These are phyloP conservation scores for Butastur rufipennis DNA, from an alignment of 2,113 vertebrate genomes.

Conservation along the genomic window DNA sequence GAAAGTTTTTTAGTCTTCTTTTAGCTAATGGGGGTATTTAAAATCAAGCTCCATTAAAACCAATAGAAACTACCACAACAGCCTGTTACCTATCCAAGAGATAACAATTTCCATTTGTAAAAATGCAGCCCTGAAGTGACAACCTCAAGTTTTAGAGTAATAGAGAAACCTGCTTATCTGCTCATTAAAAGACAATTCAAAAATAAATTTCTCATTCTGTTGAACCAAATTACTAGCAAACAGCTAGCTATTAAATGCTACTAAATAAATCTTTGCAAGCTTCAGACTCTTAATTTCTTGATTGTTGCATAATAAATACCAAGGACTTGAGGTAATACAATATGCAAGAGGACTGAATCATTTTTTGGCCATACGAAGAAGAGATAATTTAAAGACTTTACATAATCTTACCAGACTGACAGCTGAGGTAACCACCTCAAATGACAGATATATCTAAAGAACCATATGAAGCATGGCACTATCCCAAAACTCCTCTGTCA, in stretches of 20 bases:
- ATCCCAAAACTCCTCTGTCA: background rate
- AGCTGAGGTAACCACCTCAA: conserved; percentile 58
- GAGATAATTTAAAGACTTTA: conserved; percentile 47
- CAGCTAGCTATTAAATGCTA: background rate
- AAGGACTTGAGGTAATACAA: conserved; percentile 45
- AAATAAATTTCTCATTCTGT: background rate
- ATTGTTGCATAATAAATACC: conserved; percentile 44
- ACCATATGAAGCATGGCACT: background rate
- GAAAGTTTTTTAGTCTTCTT: background rate
- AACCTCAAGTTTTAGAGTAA: background rate
- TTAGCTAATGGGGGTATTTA: background rate
- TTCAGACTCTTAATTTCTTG: background rate
- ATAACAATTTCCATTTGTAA: background rate
- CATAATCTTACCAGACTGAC: conserved; percentile 42
- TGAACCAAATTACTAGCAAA: background rate
- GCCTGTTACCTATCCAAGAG: background rate
- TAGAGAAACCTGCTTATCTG: background rate
- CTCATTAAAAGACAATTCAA: conserved; percentile 8
- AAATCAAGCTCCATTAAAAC: background rate
- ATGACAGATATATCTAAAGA: conserved; percentile 27
- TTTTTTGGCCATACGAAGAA: conserved; percentile 28
- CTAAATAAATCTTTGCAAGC: conserved; percentile 6
- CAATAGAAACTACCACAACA: background rate
- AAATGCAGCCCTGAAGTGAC: background rate
- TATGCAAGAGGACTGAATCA: conserved; percentile 51